Evolutionary conservation across 1,140 invertebrate species (phyloP), one percentile per base, ranked within the genome.

Genomic region (Bombus confusus): DNA sequence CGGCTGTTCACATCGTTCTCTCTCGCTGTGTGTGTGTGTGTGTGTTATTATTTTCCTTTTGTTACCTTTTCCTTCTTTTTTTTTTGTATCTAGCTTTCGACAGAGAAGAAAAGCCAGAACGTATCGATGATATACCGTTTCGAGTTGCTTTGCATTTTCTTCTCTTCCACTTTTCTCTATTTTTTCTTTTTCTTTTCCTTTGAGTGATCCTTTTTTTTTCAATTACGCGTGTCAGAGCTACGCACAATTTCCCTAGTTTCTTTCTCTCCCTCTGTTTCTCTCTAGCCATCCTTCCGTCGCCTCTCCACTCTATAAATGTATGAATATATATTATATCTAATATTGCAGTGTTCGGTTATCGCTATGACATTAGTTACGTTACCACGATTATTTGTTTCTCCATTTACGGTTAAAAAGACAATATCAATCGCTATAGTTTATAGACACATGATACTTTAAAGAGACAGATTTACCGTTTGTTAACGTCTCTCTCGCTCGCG

Each of bases 401-500:
- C 90, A 92, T 93, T 93, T 93, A 93, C 87, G 88, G 83, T 85
- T 85, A 93, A 94, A 87, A 69, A 90, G 93, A 94, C 92, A 94
- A 94, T 94, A 94, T 93, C 90, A 91, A 94, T 94, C 88, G 90
- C 92, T 94, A 94, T 94, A 88, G 79, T 85, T 91, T 94, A 94
- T 94, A 94, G 92, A 95, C 94, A 94, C 93, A 94, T 94, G 93
- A 95, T 93, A 95, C 92, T 94, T 94, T 86, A 87, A 89, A 93
- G 91, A 94, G 93, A 94, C 91, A 94, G 91, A 93, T 92, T 77
- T 94, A 93, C 90, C 91, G 88, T 91, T 87, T 90, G 76, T 93
- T 86, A 85, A 85, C 78, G 69, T 81, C 79, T 62, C 59, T 62
- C 25, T 59, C 59, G 25, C 25, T 59, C 25, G 25, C 28, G 25